These are phyloP conservation scores for Gobionotothen gibberifrons DNA, from an alignment of 2,797 vertebrate species.

Conservation along the genomic window DNA sequence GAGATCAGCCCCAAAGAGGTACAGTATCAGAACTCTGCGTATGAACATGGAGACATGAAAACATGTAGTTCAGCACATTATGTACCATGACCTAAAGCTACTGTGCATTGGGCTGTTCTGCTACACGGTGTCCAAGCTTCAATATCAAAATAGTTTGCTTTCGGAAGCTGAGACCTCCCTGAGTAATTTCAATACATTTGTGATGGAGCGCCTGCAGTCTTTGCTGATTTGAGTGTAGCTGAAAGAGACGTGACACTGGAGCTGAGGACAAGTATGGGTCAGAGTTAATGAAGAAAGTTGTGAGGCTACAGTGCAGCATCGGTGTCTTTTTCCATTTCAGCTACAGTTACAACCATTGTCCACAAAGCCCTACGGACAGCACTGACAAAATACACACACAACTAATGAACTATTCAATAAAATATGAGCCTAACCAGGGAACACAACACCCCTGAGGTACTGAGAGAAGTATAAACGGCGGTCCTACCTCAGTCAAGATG, in stretches of 20 bases:
- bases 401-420: constrained; percentile 50
- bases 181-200: not conserved
- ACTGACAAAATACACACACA: constrained; percentile 22
- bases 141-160: not conserved
- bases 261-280: not conserved
- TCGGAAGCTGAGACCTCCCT: not conserved
- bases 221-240: not conserved
- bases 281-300: constrained; percentile 13
- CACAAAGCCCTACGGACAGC: constrained; percentile 32
- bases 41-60: not conserved
- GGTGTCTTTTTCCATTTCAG: constrained; percentile 55
- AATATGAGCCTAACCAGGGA: constrained; percentile 45
- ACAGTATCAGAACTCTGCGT: not conserved
- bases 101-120: not conserved
- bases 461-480: constrained; percentile 18
- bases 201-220: not conserved
- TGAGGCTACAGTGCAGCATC: constrained; percentile 8
- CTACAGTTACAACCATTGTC: constrained; percentile 63
- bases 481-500: constrained; percentile 48
- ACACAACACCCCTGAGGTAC: constrained; percentile 30
- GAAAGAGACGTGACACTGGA: constrained; percentile 16
- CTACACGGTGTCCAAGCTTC: not conserved
- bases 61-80: not conserved
- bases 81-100: not conserved
- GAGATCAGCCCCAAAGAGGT: too few relatives aligned